Base-by-base conservation (phyloP, 1,140 invertebrate species). In the Helicorthomorpha holstii region DNA sequence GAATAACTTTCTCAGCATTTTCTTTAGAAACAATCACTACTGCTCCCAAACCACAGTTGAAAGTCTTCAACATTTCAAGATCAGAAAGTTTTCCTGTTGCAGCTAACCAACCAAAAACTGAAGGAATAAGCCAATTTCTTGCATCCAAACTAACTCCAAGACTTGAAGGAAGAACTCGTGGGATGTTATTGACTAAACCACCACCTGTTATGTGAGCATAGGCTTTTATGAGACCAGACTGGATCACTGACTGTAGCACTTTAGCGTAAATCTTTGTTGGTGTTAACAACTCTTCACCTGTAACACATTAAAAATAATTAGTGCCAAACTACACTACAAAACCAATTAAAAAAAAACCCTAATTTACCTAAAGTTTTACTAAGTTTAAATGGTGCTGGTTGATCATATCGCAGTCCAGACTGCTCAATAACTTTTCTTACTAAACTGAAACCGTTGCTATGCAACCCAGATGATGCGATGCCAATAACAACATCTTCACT, bases 401-500 rank as follows among this genome's bases (percentile, higher is more conserved):
- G 16, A 34, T 34, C 16, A 34, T 34, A 34, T 7, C 29, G 7
- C 16, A 34, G 16, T 34, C 16, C 16, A 7, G 7, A 16, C 16
- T 16, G 7, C 16, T 34, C 29, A 7, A 34, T 16, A 34, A 34
- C 71, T 61, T 83, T 87, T 53, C 93, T 74, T 7, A 96, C 86
- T 19, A 98, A 67, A 71, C 90, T 95, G 69, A 89, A 98, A 0
- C 94, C 94, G 65, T 98, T 98, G 63, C 87, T 93, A 64, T 98
- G 94, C 19, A 96, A 71, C 25, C 91, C 92, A 60, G 76, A 83
- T 0, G 91, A 96, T 0, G 83, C 75, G 25, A 97, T 61, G 16
- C 84, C 92, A 58, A 97, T 85, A 4, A 97, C 69, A 51, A 83
- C 68, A 66, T 98, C 93, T 10, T 83, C 85, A 19, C 46, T 4